These are phyloP conservation scores for Furnarius figulus DNA, from an alignment of 2,113 vertebrate genomes.

Conservation along the genomic window DNA sequence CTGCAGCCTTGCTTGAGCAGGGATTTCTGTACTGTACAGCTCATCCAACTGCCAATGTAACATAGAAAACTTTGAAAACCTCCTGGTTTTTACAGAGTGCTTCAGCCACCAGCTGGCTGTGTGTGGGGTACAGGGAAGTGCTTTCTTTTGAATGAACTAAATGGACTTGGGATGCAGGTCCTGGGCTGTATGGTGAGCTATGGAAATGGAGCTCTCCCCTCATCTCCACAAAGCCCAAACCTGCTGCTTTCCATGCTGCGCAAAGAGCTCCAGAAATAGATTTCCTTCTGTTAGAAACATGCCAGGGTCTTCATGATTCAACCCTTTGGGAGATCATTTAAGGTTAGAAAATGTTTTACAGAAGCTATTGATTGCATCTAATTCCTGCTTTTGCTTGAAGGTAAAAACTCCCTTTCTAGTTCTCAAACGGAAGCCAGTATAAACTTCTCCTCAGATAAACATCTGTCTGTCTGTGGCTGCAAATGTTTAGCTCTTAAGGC, in stretches of 20 bases:
- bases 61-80: background rate
- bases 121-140: background rate
- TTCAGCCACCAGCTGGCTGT: background rate
- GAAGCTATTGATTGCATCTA: background rate
- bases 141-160: background rate
- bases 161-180: accelerated
- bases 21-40: background rate
- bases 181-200: background rate
- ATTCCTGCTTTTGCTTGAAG: background rate
- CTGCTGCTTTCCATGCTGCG: accelerated
- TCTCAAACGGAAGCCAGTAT: background rate
- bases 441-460: constrained; percentile 12
- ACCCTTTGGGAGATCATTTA: background rate
- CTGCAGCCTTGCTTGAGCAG: background rate
- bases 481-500: background rate
- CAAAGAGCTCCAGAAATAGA: background rate
- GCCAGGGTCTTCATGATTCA: background rate
- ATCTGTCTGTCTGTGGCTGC: background rate
- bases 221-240: background rate
- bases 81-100: accelerated
- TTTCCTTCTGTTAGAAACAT: background rate
- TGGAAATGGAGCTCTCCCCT: background rate
- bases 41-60: accelerated
- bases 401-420: background rate
- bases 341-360: background rate